Percentiles rank a stretch among this genome's conserved stretches.
Evolutionary conservation across 1,140 invertebrate species (phyloP).

Genomic region (Drosophila ogumai): DNA sequence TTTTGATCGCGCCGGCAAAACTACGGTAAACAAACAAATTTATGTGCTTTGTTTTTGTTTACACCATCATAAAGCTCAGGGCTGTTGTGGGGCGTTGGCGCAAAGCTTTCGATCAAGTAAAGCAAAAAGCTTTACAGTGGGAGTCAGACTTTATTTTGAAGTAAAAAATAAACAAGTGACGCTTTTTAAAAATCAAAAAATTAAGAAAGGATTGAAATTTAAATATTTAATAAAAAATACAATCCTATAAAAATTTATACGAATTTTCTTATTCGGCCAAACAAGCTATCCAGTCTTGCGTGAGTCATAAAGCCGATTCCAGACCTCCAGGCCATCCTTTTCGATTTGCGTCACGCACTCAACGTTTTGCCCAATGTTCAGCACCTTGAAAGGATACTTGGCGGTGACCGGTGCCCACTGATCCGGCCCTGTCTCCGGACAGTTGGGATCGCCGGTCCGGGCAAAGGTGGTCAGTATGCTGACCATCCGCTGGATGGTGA

Average conservation of each 20-base stretch:
- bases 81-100: conserved; percentile 33
- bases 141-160: no score
- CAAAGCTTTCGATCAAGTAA: conserved; percentile 35
- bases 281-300: neutral
- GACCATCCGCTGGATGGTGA: conserved; percentile 76
- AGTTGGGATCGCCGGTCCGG: conserved; percentile 78
- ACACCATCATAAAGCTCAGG: conserved; percentile 22
- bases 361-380: conserved; percentile 57
- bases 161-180: neutral
- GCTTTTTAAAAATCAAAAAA: neutral
- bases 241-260: neutral
- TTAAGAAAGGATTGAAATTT: no score
- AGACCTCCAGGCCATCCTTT: conserved; percentile 60
- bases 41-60: conserved; percentile 24
- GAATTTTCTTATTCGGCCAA: neutral
- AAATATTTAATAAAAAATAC: conserved; percentile 13
- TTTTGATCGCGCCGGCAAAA: conserved; percentile 54
- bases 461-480: conserved; percentile 85
- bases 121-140: conserved; percentile 15
- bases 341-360: conserved; percentile 43
- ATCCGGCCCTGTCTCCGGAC: conserved; percentile 40
- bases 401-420: conserved; percentile 41
- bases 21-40: conserved; percentile 60
- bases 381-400: conserved; percentile 45
- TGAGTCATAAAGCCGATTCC: conserved; percentile 58